Evolutionary conservation across 35 echinoderm and acorn worm genomes (phyloP), one percentile per base, ranked within the genome.

Genomic region (Hemicentrotus pulcherrimus): DNA sequence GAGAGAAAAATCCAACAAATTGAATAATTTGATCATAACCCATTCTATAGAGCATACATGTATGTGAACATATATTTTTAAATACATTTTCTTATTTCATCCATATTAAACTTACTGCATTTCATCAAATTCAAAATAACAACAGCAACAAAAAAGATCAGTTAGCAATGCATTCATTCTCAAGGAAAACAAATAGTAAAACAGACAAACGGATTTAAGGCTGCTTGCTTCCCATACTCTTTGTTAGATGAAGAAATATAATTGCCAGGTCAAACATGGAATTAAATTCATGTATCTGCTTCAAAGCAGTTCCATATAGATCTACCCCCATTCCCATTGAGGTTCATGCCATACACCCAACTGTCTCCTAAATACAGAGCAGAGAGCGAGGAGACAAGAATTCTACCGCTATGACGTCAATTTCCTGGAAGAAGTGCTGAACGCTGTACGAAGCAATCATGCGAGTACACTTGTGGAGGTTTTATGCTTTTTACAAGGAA

Each of bases 351-450:
- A 78, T 78, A 78, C 65, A 78, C 19, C 24, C 24, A 28, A 28
- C 65, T 78, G 65, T 78, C 65, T 78, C 19, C 1, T n/a, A n/a
- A 28, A 78, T 78, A 4, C 65, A 78, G 65, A 78, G 22, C 65
- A 78, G 65, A 22, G 65, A 24, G 28, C 19, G 22, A 78, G 65
- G 65, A 78, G 65, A 78, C 65, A n/a, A 18, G 4, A 78, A 78
- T 78, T n/a, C 65, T n/a, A n/a, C 65, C 65, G 65, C 65, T 78
- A 78, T 78, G 65, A 78, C 65, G 65, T 78, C 65, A 78, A 78
- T 22, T 78, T 78, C 65, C 65, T 3, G 24, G 65, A 78, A 55
- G 50, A 55, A 78, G 65, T 28, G 65, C 65, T 5, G 65, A 78
- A 28, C 65, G 24, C 19, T 78, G 65, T 28, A 78, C 19, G 28